Conservation (phyloP, 2,888 invertebrate genomes). For the Bibio marci region DNA sequence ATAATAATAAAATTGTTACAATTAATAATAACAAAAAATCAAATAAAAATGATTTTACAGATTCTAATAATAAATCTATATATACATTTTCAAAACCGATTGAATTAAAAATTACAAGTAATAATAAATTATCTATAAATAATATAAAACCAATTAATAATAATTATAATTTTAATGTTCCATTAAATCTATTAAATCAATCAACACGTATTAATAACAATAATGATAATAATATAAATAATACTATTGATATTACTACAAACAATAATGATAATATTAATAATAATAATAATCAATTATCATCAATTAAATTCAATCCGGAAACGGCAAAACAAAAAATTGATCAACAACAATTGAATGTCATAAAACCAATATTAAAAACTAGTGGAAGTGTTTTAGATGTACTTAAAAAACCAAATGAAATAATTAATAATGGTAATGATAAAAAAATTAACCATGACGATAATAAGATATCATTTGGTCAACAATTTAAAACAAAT, state of each 20-base stretch:
- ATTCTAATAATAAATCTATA: too few relatives aligned
- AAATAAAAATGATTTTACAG: too few relatives aligned
- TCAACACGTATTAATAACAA: too few relatives aligned
- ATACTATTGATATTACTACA: too few relatives aligned
- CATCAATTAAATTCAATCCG: neutral
- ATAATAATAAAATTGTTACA: conserved; percentile 6
- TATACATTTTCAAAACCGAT: neutral
- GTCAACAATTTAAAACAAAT: conserved; percentile 33
- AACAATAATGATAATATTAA: too few relatives aligned
- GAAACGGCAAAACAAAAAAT: neutral
- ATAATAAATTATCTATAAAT: too few relatives aligned
- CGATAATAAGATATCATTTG: conserved; percentile 17
- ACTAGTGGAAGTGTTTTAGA: conserved; percentile 32
- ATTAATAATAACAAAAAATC: too few relatives aligned
- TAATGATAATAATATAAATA: too few relatives aligned
- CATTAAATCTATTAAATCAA: neutral
- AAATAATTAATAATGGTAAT: neutral
- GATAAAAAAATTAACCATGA: neutral
- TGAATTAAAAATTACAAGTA: neutral
- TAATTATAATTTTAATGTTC: neutral
- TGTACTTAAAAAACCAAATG: conserved; percentile 17
- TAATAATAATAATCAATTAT: too few relatives aligned
- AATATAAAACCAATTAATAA: neutral
- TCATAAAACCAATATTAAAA: conserved; percentile 18
- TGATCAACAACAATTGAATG: neutral